phyloP scores from a whole-genome alignment of 2,113 vertebrate genomes.

The Conger conger region DNA sequence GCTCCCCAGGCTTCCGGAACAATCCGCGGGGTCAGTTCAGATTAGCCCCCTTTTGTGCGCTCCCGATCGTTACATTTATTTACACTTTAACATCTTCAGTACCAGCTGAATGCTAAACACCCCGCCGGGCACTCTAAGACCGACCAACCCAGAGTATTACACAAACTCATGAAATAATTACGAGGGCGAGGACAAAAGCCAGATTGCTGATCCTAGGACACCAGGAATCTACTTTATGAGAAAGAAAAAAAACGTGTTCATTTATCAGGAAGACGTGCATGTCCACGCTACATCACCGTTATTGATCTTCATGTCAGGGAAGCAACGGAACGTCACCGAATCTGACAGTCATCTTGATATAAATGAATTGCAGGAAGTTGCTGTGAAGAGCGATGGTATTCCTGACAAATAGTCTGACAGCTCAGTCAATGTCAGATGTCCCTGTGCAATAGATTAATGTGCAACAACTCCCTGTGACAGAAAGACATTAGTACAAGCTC shows the following conservation, averaged over 20 bases:
- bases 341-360: background rate
- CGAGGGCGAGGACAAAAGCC: constrained; percentile 43
- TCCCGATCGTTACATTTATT: constrained; percentile 79
- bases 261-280: background rate
- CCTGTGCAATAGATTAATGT: background rate
- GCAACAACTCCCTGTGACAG: background rate
- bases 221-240: background rate
- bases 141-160: constrained; percentile 36
- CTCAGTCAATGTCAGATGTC: background rate
- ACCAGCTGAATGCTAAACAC: constrained; percentile 83
- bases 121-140: constrained; percentile 32
- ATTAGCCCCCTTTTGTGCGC: constrained; percentile 87
- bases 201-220: background rate
- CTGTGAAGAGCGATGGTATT: background rate
- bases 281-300: background rate
- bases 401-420: background rate
- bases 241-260: background rate
- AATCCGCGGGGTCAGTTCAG: constrained; percentile 84
- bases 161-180: constrained; percentile 55
- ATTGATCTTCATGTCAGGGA: background rate
- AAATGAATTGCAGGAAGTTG: background rate
- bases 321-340: background rate
- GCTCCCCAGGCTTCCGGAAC: constrained; percentile 78
- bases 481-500: background rate
- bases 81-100: constrained; percentile 86